Evolutionary conservation across 2,888 invertebrate species (phyloP), one percentile per base, ranked within the genome.

Genomic region (Meiosimyza decipiens): DNA sequence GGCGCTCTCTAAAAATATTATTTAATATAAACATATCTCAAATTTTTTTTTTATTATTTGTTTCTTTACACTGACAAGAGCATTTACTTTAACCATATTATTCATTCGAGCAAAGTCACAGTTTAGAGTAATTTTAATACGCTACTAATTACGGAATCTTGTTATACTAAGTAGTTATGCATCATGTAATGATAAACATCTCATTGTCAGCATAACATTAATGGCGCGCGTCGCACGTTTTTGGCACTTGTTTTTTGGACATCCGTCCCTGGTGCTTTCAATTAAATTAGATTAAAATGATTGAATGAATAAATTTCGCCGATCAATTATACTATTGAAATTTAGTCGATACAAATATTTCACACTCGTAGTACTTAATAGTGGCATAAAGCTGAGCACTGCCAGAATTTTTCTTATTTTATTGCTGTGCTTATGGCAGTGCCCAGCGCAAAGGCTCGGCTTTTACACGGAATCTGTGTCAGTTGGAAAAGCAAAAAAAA

Each of bases 311-410:
- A 50, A 63, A 63, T 18, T 63, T 22, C 13, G 6, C 50, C 64
- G 75, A 78, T 78, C 77, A 77, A 73, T 79, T 77, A 76, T 64
- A 76, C 55, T 75, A 74, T 64, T 79, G 77, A 74, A 72, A 75
- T 77, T 76, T 75, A 78, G 79, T 77, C 79, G 76, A 77, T 77
- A 76, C 66, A 75, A 75, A 71, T 52, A 40, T 40, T 40, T 40
- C 9, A 40, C 9, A 5, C 40, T 40, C 40, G 40, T 40, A 40
- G 18, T 57, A 22, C 57, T 57, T n/a, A 13, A 22, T 28, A 28
- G 15, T 16, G 28, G 28, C 22, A 28, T 28, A 22, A 57, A 28
- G 28, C 22, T 28, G 57, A 57, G 28, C 57, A 12, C 12, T 28
- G 22, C 15, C 57, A 13, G 22, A 57, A 28, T 57, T 57, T n/a